Percentiles rank a stretch among this genome's conserved stretches.
These are phyloP conservation scores for Forbesichthys agassizii DNA, from an alignment of 2,113 vertebrate species.

Conservation along the genomic window DNA sequence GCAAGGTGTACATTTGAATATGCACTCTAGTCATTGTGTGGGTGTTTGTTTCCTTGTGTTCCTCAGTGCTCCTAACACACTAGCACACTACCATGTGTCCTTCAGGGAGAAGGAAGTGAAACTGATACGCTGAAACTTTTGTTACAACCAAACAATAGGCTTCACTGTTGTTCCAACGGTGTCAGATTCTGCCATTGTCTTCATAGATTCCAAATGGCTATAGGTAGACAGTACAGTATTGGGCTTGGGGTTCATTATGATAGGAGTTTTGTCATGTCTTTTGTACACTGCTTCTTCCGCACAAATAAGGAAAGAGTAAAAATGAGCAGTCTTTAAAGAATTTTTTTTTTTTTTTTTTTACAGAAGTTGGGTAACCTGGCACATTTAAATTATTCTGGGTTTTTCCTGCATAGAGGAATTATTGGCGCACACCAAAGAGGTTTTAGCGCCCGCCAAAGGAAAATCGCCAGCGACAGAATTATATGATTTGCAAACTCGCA, in stretches of 20 bases:
- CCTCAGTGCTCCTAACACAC: not conserved
- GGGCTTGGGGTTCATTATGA: conserved; percentile 19
- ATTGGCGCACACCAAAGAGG: no score
- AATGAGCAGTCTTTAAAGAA: no score
- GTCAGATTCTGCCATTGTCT: conserved; percentile 42
- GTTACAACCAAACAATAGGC: conserved; percentile 21
- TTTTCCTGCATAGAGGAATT: no score
- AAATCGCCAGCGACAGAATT: no score
- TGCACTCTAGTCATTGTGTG: not conserved
- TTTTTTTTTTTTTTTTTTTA: no score
- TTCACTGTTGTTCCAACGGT: conserved; percentile 28
- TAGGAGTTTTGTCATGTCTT: not conserved
- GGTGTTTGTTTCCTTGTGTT: not conserved
- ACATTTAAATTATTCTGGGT: no score
- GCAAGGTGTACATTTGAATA: no score
- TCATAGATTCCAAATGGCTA: conserved; percentile 18
- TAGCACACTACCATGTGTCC: conserved; percentile 1
- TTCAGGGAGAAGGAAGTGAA: conserved; percentile 30
- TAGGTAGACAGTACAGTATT: conserved; percentile 22
- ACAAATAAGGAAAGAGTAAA: no score
- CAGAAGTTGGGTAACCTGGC: no score
- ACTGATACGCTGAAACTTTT: conserved; percentile 14
- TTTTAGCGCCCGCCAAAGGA: no score
- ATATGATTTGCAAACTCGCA: no score
- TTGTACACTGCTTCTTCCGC: no score